Evolutionary conservation across 2,113 vertebrate species (phyloP).

Genomic region (Rattus rattus): DNA sequence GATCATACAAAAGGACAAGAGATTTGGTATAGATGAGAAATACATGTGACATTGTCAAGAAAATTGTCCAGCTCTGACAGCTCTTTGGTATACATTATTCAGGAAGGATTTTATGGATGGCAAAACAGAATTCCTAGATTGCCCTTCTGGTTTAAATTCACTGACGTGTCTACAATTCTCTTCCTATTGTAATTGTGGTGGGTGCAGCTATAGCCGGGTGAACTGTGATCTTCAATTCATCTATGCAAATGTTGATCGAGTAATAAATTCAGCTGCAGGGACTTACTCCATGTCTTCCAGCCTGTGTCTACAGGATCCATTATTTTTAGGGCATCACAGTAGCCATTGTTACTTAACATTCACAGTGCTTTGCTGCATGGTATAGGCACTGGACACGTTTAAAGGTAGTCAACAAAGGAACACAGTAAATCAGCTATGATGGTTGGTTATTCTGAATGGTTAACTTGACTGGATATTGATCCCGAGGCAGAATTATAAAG

Average conservation of each 20-base stretch:
- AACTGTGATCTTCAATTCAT: conserved; percentile 98
- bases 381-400: conserved; percentile 95
- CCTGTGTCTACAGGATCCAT: conserved; percentile 94
- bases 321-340: conserved; percentile 93
- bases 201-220: conserved; percentile 93
- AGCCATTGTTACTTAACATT: conserved; percentile 94
- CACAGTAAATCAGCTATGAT: conserved; percentile 94
- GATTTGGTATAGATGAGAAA: background rate
- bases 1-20: background rate
- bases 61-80: background rate
- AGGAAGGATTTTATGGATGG: background rate
- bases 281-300: conserved; percentile 95
- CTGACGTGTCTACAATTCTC: too few species aligned
- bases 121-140: background rate
- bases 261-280: conserved; percentile 98
- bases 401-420: conserved; percentile 96
- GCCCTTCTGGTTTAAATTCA: background rate
- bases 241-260: conserved; percentile 99
- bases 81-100: background rate
- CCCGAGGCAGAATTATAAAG: background rate
- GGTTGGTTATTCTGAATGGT: background rate
- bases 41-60: background rate
- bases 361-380: conserved; percentile 97
- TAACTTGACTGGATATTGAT: background rate
- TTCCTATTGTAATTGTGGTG: background rate